These are phyloP conservation scores for Columba livia DNA, from an alignment of 2,113 vertebrate species.

Conservation along the genomic window DNA sequence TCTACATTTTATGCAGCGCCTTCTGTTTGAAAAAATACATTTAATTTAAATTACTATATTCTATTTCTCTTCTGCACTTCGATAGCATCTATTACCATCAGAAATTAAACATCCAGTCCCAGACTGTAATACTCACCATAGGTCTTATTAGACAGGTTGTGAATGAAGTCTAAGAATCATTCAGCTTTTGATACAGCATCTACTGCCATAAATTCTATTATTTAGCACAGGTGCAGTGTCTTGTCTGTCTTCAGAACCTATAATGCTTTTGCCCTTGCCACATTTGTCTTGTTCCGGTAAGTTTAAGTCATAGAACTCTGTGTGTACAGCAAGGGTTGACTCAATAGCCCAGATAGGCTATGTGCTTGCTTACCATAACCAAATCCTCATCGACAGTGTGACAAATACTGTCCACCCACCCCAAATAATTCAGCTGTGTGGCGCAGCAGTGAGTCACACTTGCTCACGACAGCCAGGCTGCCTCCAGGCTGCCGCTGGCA, in stretches of 20 bases:
- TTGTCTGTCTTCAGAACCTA: neutral
- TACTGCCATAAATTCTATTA: neutral
- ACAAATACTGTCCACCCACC: neutral
- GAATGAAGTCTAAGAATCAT: neutral
- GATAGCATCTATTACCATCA: neutral
- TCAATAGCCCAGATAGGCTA: neutral
- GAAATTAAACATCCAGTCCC: neutral
- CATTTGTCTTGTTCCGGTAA: neutral
- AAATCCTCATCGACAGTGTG: neutral
- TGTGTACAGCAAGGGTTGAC: neutral
- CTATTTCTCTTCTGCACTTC: neutral
- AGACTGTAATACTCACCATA: neutral
- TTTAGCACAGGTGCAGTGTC: neutral
- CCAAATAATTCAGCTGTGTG: neutral
- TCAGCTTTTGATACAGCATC: neutral
- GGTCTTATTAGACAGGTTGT: neutral
- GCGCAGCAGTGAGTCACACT: neutral
- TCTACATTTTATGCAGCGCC: neutral
- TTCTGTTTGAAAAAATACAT: neutral
- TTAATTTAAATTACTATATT: neutral
- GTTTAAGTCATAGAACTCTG: neutral
- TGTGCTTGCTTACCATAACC: neutral
- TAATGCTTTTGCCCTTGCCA: neutral
- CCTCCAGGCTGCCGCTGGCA: constrained; percentile 8
- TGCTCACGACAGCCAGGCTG: neutral